phyloP scores from a whole-genome alignment of 2,888 invertebrate species.

The Acanthoscelides obtectus region DNA sequence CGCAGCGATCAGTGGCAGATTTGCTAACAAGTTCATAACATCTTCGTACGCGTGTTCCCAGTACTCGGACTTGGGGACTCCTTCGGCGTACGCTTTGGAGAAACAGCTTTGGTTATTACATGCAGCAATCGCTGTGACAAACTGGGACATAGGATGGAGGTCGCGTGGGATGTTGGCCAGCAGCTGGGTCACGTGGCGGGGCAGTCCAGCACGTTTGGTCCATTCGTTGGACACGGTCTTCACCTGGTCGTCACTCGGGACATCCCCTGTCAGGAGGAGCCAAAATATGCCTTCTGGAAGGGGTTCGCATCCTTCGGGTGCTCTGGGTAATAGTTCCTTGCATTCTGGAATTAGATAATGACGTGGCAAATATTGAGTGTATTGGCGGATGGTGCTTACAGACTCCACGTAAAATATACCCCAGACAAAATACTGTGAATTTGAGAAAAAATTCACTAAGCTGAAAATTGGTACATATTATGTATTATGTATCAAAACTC shows the following conservation, averaged over 20 bases:
- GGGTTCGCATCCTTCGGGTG: constrained; percentile 72
- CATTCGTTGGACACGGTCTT: constrained; percentile 71
- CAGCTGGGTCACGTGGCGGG: constrained; percentile 84
- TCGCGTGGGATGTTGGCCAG: constrained; percentile 85
- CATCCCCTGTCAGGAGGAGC: constrained; percentile 81
- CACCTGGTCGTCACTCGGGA: constrained; percentile 75
- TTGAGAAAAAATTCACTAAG: no score
- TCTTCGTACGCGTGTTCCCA: constrained; percentile 93
- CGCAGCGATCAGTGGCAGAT: constrained; percentile 87
- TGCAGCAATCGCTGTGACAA: constrained; percentile 85
- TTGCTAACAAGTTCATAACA: constrained; percentile 89
- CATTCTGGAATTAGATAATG: constrained; percentile 49
- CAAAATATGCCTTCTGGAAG: constrained; percentile 90
- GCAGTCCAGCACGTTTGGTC: constrained; percentile 81
- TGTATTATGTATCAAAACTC: no score
- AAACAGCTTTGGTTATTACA: constrained; percentile 88
- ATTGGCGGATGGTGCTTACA: no score
- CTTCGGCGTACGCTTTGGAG: constrained; percentile 83
- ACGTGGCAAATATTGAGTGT: no score
- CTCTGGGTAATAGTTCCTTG: constrained; percentile 61
- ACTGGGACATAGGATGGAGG: constrained; percentile 92
- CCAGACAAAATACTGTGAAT: no score
- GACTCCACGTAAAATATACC: no score
- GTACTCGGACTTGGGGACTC: constrained; percentile 80
- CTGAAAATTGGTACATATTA: no score